These are phyloP conservation scores for Linnaemya vulpina DNA, from an alignment of 2,888 invertebrate genomes.

Conservation along the genomic window DNA sequence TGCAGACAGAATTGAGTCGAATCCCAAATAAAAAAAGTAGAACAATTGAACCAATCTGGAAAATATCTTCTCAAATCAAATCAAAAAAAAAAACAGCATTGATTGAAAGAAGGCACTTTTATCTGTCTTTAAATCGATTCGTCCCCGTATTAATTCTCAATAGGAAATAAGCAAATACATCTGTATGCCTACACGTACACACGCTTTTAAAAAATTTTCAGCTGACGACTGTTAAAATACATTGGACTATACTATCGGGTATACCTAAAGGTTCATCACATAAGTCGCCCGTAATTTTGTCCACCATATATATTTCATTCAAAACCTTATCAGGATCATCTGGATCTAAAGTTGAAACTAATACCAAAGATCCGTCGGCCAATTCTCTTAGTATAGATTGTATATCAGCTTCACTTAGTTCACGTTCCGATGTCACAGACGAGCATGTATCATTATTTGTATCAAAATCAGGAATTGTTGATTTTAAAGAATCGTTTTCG, in stretches of 20 bases:
- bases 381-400: slow-evolving; percentile 79
- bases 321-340: slow-evolving; percentile 77
- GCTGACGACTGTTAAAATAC: slow-evolving; percentile 80
- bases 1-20: too few relatives aligned
- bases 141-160: too few relatives aligned
- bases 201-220: slow-evolving; percentile 45
- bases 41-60: too few relatives aligned
- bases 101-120: too few relatives aligned
- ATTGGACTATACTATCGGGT: slow-evolving; percentile 81
- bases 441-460: slow-evolving; percentile 50
- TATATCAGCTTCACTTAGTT: slow-evolving; percentile 77
- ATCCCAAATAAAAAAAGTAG: too few relatives aligned
- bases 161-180: too few relatives aligned
- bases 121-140: too few relatives aligned
- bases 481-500: slow-evolving; percentile 4
- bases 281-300: slow-evolving; percentile 79
- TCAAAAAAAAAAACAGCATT: too few relatives aligned
- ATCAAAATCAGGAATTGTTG: slow-evolving; percentile 23
- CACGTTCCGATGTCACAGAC: slow-evolving; percentile 57
- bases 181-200: not conserved
- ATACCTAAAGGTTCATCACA: slow-evolving; percentile 81
- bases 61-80: too few relatives aligned
- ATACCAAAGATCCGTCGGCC: slow-evolving; percentile 80
- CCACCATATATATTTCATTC: slow-evolving; percentile 81
- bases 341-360: slow-evolving; percentile 81